phyloP scores from a whole-genome alignment of 1,140 invertebrate genomes.

The Ericerus pela region DNA sequence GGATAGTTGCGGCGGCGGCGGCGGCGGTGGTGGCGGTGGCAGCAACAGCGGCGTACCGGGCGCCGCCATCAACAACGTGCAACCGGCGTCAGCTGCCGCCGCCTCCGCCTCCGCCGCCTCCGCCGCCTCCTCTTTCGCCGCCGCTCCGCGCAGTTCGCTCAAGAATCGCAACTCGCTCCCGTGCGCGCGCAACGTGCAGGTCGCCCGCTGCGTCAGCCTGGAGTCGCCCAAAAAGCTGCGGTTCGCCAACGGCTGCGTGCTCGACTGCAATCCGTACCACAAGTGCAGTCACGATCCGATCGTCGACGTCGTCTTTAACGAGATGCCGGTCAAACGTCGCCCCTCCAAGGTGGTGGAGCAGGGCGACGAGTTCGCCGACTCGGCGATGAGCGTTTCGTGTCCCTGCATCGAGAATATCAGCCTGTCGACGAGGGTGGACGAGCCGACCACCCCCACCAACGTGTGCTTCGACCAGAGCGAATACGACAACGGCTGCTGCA shows the following conservation, averaged over 20 bases:
- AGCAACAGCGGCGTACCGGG: conserved; percentile 8
- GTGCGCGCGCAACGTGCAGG: neutral
- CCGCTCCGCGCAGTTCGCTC: conserved; percentile 20
- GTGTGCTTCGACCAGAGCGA: neutral
- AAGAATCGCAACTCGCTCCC: conserved; percentile 15
- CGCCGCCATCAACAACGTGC: neutral
- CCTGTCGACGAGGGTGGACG: conserved; percentile 22
- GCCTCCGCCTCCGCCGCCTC: too few relatives aligned
- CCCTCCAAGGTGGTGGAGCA: conserved; percentile 24
- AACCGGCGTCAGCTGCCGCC: too few relatives aligned
- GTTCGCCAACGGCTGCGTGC: conserved; percentile 51
- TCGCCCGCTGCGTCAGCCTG: conserved; percentile 50
- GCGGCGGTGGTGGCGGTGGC: neutral
- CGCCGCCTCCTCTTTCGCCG: too few relatives aligned
- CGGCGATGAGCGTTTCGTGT: conserved; percentile 39
- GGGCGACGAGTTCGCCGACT: conserved; percentile 30
- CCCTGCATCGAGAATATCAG: conserved; percentile 42
- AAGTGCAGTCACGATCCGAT: conserved; percentile 36
- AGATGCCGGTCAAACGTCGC: conserved; percentile 33
- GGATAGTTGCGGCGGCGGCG: conserved; percentile 6
- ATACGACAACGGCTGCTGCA: neutral
- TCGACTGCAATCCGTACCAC: conserved; percentile 13
- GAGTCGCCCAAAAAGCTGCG: conserved; percentile 63
- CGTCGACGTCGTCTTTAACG: conserved; percentile 35
- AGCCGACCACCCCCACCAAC: conserved; percentile 14